Conservation (phyloP, 2,113 vertebrate genomes). For the Sterrhoptilus dennistouni region DNA sequence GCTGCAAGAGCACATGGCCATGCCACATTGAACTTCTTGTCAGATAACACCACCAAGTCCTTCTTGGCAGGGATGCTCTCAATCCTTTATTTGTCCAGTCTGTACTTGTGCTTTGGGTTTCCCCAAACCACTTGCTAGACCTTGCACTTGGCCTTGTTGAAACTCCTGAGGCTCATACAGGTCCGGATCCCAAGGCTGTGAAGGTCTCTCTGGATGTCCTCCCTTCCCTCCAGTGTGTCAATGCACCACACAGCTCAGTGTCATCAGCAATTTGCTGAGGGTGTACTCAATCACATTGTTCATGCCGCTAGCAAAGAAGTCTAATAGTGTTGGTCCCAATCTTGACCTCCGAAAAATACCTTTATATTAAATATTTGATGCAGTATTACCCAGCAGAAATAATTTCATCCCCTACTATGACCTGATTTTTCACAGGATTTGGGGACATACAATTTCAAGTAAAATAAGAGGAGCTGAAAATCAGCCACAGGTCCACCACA, state of each 20-base stretch:
- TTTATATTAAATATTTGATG: background rate
- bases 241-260: background rate
- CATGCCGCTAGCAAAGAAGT: background rate
- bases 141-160: background rate
- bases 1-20: background rate
- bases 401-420: background rate
- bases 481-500: background rate
- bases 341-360: background rate
- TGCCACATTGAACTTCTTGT: accelerated
- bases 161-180: background rate
- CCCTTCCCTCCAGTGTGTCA: background rate
- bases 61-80: background rate
- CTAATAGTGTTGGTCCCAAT: background rate
- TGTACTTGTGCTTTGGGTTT: background rate
- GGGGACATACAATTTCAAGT: background rate
- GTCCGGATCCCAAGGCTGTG: background rate
- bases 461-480: background rate
- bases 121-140: background rate
- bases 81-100: accelerated
- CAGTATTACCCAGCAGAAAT: background rate
- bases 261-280: background rate
- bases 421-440: background rate
- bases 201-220: background rate
- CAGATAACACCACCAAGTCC: background rate
- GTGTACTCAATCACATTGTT: too few species aligned